Evolutionary conservation across 2,113 vertebrate genomes (phyloP).

Genomic region (Mormoops blainvillei): DNA sequence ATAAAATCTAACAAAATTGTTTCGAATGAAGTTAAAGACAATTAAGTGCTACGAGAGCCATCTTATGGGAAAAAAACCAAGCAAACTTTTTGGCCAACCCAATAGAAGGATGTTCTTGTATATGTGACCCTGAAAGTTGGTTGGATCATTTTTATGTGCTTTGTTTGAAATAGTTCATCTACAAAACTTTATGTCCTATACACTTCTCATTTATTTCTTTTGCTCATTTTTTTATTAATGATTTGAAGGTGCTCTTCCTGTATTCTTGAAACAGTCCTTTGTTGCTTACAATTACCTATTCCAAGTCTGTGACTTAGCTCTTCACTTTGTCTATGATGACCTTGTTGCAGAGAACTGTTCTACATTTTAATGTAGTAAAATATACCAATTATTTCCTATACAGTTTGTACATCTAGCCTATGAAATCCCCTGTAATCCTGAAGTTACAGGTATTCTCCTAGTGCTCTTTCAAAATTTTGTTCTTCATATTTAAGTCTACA

Average conservation of each 20-base stretch:
- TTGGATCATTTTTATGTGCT: neutral
- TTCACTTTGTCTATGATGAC: neutral
- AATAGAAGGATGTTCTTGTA: neutral
- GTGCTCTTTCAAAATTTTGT: neutral
- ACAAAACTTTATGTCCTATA: neutral
- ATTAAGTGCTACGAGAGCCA: no score
- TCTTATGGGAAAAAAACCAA: no score
- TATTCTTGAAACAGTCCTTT: neutral
- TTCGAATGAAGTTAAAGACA: no score
- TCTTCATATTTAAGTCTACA: neutral
- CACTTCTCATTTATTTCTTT: neutral
- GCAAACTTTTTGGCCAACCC: no score
- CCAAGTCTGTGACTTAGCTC: neutral
- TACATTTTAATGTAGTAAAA: neutral
- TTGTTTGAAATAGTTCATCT: neutral
- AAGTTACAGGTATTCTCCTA: neutral
- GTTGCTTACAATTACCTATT: neutral
- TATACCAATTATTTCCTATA: neutral
- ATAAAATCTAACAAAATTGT: no score
- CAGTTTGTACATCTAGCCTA: neutral
- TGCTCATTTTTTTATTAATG: neutral
- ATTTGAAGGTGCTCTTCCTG: neutral
- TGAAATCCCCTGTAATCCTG: neutral
- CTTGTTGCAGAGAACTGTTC: neutral
- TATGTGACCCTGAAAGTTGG: neutral